Evolutionary conservation across 2,888 invertebrate genomes (phyloP), one percentile per base, ranked within the genome.

Genomic region (Drosophila formosana): DNA sequence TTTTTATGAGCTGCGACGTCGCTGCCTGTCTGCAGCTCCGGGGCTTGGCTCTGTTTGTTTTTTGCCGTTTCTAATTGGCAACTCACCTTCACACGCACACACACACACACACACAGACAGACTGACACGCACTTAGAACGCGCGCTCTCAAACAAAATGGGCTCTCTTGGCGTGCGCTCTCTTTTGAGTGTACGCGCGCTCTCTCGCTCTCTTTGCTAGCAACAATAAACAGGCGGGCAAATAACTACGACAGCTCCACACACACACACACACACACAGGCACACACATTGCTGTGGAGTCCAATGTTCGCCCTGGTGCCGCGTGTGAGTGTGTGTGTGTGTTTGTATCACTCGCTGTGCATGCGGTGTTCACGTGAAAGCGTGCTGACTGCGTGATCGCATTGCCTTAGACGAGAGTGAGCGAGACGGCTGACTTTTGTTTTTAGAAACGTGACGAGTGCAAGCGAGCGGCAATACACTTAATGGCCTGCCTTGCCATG

Each of bases 311-410:
- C 77, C 66, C 60, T 65, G 62, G 18, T 56, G 37, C 5, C 50
- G 37, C 41, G 18, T 66, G 32, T 61, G 30, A 18, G 18, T 47
- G 51, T 61, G 51, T 51, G 37, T 57, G 53, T 77, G 65, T 73
- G 66, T 72, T 32, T 72, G 72, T 75, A 86, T 80, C 90, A 89
- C 80, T 86, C 82, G 77, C 75, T 87, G 75, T 88, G 80, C 90
- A 90, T 90, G 90, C 90, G 95, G 91, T 95, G 95, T 96, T 96
- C 97, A 97, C 97, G 96, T 97, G 97, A 94, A 94, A 95, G 93
- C 93, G 92, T 92, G 92, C 88, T 88, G 82, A 83, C 88, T 92
- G 92, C 92, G 92, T 92, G 92, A 92, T 92, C 91, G 81, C 76
- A 82, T 84, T 80, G 79, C 86, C 82, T 51, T 73, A 57, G 62